phyloP scores from a whole-genome alignment of 2,113 vertebrate species.

The Phylloscopus trochiloides region DNA sequence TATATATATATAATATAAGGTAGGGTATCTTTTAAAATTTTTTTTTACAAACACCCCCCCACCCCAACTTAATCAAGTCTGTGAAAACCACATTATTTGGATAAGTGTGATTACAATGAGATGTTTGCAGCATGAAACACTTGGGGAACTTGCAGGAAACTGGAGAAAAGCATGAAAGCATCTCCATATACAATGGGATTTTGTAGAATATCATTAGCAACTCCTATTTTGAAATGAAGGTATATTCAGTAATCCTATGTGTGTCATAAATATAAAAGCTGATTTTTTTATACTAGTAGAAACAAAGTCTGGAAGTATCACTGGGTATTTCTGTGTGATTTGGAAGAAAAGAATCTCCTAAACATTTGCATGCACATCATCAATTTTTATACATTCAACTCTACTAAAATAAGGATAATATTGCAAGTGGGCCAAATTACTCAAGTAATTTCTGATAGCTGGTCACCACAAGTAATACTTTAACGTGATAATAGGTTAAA shows the following conservation, averaged over 20 bases:
- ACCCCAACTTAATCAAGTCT: background rate
- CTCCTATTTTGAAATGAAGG: background rate
- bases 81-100: background rate
- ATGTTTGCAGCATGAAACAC: background rate
- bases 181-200: background rate
- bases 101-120: background rate
- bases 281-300: background rate
- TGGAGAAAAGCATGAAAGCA: background rate
- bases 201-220: background rate
- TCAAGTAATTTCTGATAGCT: background rate
- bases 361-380: background rate
- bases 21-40: too few relatives aligned
- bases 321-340: background rate
- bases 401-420: background rate
- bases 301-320: background rate
- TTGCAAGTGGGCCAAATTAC: background rate
- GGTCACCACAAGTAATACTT: background rate
- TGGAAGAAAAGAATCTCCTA: background rate
- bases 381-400: background rate
- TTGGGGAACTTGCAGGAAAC: background rate
- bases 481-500: background rate
- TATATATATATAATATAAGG: too few relatives aligned
- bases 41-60: too few relatives aligned
- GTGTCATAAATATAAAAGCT: background rate
- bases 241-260: background rate